Evolutionary conservation across 2,888 invertebrate species (phyloP), one percentile per base, ranked within the genome.

Genomic region (Andrena hattorfiana): DNA sequence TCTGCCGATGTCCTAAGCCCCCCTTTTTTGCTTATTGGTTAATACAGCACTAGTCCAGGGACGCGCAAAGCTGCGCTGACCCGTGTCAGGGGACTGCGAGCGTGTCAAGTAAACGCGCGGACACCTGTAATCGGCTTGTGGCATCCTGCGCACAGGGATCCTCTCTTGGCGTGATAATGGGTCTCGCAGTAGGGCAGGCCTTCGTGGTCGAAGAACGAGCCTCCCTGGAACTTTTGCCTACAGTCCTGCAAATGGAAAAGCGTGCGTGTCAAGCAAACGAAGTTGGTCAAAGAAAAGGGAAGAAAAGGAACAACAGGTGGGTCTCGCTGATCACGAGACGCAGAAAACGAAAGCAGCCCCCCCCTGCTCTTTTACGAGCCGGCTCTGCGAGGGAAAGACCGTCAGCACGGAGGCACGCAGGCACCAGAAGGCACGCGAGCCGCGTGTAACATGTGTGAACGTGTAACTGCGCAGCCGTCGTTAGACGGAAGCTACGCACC

Each of bases 171-270:
- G 94, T 99, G 99, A 94, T 99, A 99, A 94, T 99, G 99, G 0
- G 98, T 99, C 95, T 99, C 99, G 94, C 99, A 99, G 94, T 99
- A 99, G 0, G 99, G 99, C 90, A 98, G 96, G 20, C 99, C 99
- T 94, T 99, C 99, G 94, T 99, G 99, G 94, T 99, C 99, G 94
- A 99, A 99, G 96, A 99, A 99, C 66, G 99, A 98, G 0, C 99
- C 99, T 30, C 98, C 98, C 93, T 98, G 98, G 95, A 99, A 99
- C 8, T 99, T 98, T 94, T 97, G 97, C 88, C 98, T 97, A 94
- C 99, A 99, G 93, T 99, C 99, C 99, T 99, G 95, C 32, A 95
- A 95, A 70, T 84, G 59, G 73, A 79, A 76, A 85, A 63, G 42
- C 42, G 42, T 42, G 42, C 42, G 42, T 16, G 42, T 42, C 42